Evolutionary conservation across 2,888 invertebrate species (phyloP).

Genomic region (Polyommatus icarus): DNA sequence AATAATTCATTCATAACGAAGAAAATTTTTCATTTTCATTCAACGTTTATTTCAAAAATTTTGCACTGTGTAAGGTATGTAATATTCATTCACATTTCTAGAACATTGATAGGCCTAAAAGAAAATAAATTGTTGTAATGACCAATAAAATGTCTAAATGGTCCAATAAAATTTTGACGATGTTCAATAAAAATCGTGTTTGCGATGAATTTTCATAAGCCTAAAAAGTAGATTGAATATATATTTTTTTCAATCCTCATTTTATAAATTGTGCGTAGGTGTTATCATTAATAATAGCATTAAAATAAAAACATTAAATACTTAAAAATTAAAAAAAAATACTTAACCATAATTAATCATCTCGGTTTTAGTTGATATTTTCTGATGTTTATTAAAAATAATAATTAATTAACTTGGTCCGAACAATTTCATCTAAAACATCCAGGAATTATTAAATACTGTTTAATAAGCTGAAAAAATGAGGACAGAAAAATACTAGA

Average conservation of each 20-base stretch:
- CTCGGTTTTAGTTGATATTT: too few species aligned
- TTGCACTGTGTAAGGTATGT: too few species aligned
- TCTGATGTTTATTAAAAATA: too few species aligned
- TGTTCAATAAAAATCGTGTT: constrained; percentile 19
- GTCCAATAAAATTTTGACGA: constrained; percentile 29
- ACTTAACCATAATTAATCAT: too few species aligned
- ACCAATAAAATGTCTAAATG: constrained; percentile 26
- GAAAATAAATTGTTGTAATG: constrained; percentile 22
- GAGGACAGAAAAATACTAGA: not conserved
- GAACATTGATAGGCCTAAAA: not conserved
- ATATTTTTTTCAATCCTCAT: not conserved
- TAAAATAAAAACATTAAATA: too few species aligned
- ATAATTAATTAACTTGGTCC: too few species aligned
- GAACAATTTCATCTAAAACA: too few species aligned
- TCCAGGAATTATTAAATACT: too few species aligned
- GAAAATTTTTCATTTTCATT: not conserved
- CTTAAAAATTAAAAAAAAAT: too few species aligned
- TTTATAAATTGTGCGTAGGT: not conserved
- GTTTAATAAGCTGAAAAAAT: too few species aligned
- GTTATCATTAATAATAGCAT: not conserved
- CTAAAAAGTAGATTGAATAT: constrained; percentile 17
- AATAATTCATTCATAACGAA: not conserved
- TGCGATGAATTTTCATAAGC: constrained; percentile 21
- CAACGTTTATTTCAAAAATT: too few species aligned
- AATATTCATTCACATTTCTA: too few species aligned